These are phyloP conservation scores for Aphelocoma coerulescens DNA, from an alignment of 2,113 vertebrate species.

Conservation along the genomic window DNA sequence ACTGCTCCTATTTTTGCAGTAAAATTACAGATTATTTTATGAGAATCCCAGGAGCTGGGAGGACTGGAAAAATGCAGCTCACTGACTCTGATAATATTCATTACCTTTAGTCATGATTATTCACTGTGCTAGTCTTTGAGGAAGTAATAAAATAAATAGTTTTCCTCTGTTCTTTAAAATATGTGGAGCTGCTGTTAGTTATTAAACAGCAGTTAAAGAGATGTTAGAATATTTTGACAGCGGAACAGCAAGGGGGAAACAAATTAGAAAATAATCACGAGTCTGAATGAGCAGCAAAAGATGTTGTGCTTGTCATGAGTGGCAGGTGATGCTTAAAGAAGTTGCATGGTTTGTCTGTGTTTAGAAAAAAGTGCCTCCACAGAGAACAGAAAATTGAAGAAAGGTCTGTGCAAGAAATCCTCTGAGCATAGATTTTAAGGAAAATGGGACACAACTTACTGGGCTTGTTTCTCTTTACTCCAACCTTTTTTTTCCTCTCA, in stretches of 20 bases:
- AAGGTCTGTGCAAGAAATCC: not conserved
- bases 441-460: not conserved
- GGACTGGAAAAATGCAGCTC: not conserved
- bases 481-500: not conserved
- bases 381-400: not conserved
- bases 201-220: slow-evolving; percentile 34
- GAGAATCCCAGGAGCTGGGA: not conserved
- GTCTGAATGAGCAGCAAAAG: not conserved
- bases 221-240: slow-evolving; percentile 34
- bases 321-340: not conserved
- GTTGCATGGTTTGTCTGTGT: not conserved
- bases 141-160: not conserved
- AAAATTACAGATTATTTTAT: not conserved
- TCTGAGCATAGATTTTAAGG: not conserved
- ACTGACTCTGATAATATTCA: not conserved
- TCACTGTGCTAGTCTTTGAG: not conserved
- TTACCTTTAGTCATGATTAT: not conserved
- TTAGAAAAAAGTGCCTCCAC: not conserved
- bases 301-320: not conserved
- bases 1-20: not conserved
- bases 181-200: not conserved
- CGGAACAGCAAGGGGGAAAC: not conserved
- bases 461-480: not conserved
- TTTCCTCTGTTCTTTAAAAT: slow-evolving; percentile 3
- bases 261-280: slow-evolving; percentile 23